Conservation (phyloP, 2,797 vertebrate genomes). For the Sebastes vulpes region DNA sequence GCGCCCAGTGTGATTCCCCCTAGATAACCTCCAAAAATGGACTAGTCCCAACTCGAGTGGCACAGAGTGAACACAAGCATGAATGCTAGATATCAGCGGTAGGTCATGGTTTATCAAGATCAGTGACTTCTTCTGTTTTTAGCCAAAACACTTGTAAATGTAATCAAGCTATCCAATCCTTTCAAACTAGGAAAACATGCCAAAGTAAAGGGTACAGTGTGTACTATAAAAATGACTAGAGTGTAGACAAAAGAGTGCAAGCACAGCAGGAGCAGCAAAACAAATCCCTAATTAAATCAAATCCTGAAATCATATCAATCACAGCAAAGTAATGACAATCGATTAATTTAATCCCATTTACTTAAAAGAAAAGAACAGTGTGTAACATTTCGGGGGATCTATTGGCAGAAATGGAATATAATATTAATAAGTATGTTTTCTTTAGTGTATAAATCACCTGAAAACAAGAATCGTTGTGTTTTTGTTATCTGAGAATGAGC, state of each 20-base stretch:
- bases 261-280: neutral
- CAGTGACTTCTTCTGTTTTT: neutral
- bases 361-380: no score
- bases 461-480: no score
- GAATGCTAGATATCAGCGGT: neutral
- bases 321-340: neutral
- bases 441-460: no score
- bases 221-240: neutral
- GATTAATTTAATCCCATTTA: neutral
- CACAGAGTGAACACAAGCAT: conserved; percentile 12
- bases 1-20: conserved; percentile 36
- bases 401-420: no score
- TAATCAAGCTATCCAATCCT: neutral
- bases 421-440: no score
- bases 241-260: neutral
- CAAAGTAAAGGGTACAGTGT: neutral
- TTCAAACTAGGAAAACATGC: neutral
- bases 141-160: neutral
- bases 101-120: conserved; percentile 16
- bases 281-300: neutral
- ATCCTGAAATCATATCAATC: neutral
- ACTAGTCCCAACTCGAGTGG: conserved; percentile 15
- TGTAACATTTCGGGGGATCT: no score
- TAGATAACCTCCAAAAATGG: conserved; percentile 65
- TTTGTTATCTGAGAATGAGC: no score